phyloP scores from a whole-genome alignment of 2,113 vertebrate species.

The Rhabdomys dilectus region DNA sequence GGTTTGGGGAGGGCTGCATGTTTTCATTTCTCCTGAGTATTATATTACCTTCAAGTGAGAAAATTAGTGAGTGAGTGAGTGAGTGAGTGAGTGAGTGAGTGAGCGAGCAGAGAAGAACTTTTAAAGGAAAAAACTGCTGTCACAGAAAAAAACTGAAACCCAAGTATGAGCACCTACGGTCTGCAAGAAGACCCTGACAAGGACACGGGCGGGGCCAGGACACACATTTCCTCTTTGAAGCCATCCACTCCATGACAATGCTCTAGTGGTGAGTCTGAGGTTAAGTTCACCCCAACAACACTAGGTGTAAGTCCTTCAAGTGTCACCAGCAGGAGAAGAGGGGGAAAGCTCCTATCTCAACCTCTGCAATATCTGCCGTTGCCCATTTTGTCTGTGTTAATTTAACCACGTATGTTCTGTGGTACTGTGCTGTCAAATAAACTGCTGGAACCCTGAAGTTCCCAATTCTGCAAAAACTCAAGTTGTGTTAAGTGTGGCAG shows the following conservation, averaged over 20 bases:
- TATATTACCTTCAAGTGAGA: neutral
- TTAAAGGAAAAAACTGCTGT: neutral
- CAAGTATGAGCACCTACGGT: neutral
- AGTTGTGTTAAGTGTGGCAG: neutral
- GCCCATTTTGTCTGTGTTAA: neutral
- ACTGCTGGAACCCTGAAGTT: neutral
- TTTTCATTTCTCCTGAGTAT: neutral
- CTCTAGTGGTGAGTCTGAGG: slow-evolving; percentile 2
- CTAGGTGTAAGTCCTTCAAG: neutral
- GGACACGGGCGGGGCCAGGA: neutral
- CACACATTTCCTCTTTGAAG: slow-evolving; percentile 1
- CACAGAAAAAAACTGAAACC: neutral
- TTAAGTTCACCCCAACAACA: neutral
- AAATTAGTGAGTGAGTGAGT: neutral
- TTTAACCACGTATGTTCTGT: slow-evolving; percentile 12
- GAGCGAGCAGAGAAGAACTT: neutral
- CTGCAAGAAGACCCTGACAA: neutral
- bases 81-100: neutral
- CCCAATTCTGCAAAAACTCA: neutral
- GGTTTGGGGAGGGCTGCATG: neutral
- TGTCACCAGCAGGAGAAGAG: neutral
- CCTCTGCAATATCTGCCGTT: neutral
- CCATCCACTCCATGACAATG: neutral
- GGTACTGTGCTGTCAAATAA: neutral
- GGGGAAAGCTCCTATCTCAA: neutral